Conservation (phyloP, 1,140 invertebrate genomes). For the Drosophila repletoides region DNA sequence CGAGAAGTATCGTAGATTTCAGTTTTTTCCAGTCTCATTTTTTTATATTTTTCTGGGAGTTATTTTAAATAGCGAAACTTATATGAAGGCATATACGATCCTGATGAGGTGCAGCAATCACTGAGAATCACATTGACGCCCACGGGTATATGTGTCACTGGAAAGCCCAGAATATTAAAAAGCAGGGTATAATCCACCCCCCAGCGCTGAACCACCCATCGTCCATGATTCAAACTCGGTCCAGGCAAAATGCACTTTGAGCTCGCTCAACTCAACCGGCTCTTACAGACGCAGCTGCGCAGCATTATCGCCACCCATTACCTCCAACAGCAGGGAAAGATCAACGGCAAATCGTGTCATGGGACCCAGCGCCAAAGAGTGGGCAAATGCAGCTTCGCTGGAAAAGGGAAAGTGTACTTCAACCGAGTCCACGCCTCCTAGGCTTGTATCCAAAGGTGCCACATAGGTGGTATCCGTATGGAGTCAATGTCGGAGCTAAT, state of each 20-base stretch:
- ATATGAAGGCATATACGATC: slow-evolving; percentile 89
- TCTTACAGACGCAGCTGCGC: slow-evolving; percentile 79
- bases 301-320: slow-evolving; percentile 84
- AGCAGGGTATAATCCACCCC: slow-evolving; percentile 88
- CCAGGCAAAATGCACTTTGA: slow-evolving; percentile 83
- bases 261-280: slow-evolving; percentile 84
- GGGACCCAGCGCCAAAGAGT: slow-evolving; percentile 88
- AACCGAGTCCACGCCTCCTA: slow-evolving; percentile 83
- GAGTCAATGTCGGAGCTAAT: slow-evolving; percentile 95
- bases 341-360: slow-evolving; percentile 91
- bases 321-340: slow-evolving; percentile 86
- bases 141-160: slow-evolving; percentile 89
- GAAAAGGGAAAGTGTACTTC: slow-evolving; percentile 85
- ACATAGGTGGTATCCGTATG: slow-evolving; percentile 92
- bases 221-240: slow-evolving; percentile 86
- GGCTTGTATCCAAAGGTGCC: slow-evolving; percentile 95
- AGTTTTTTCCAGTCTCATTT: background rate
- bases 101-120: slow-evolving; percentile 85
- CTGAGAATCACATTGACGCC: slow-evolving; percentile 88
- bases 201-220: slow-evolving; percentile 84
- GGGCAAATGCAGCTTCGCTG: slow-evolving; percentile 82
- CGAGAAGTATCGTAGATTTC: too few species aligned
- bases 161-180: slow-evolving; percentile 89
- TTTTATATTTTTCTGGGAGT: background rate
- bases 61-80: slow-evolving; percentile 14